These are phyloP conservation scores for Meganola albula DNA, from an alignment of 2,888 invertebrate genomes.

Conservation along the genomic window DNA sequence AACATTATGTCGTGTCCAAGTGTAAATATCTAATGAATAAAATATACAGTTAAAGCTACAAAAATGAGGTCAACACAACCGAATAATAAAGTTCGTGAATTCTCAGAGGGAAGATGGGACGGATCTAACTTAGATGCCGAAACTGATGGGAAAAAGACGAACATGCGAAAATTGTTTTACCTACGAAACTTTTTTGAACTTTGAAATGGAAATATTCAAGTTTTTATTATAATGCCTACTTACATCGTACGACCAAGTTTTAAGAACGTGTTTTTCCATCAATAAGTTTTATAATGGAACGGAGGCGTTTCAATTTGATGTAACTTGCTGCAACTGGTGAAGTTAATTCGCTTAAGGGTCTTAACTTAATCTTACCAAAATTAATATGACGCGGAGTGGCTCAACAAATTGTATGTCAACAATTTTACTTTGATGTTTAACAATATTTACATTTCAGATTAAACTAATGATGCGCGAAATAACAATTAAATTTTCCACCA, in stretches of 20 bases:
- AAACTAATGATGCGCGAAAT: too few relatives aligned
- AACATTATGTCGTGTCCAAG: conserved; percentile 23
- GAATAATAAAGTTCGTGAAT: conserved; percentile 30
- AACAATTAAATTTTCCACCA: too few relatives aligned
- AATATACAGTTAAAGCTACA: conserved; percentile 25
- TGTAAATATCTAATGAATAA: conserved; percentile 29
- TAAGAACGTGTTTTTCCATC: conserved; percentile 15
- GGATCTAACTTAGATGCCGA: conserved; percentile 24
- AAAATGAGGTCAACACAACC: conserved; percentile 31
- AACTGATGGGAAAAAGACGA: conserved; percentile 27
- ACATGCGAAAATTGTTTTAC: conserved; percentile 29
- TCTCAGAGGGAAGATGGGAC: conserved; percentile 10
- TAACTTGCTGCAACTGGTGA: too few relatives aligned
- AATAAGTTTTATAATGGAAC: too few relatives aligned
- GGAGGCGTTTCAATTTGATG: too few relatives aligned
- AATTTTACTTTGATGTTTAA: not conserved
- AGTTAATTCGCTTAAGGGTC: too few relatives aligned
- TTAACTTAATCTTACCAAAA: too few relatives aligned
- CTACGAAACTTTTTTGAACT: conserved; percentile 25
- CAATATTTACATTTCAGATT: not conserved
- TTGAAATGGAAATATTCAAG: conserved; percentile 25
- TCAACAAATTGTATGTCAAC: not conserved
- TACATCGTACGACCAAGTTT: conserved; percentile 6
- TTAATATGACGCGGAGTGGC: too few relatives aligned
- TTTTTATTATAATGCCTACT: conserved; percentile 17